Evolutionary conservation across 1,140 invertebrate species (phyloP).

Genomic region (Halictus rubicundus): DNA sequence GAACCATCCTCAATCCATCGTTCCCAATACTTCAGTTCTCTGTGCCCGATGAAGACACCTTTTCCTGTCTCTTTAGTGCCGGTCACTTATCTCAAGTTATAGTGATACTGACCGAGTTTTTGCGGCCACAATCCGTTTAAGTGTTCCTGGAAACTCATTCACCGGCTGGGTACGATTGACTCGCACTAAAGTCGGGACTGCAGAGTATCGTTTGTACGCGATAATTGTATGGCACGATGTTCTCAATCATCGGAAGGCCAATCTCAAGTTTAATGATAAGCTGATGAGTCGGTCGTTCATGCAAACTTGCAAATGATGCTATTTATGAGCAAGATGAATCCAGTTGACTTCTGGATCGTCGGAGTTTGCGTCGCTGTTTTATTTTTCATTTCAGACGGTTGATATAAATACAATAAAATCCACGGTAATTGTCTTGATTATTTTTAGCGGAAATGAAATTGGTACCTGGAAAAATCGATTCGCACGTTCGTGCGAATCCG

Average conservation of each 20-base stretch:
- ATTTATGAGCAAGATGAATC: too few relatives aligned
- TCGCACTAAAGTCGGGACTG: background rate
- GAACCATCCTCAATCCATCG: background rate
- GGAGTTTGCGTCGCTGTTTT: too few relatives aligned
- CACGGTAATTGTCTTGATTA: too few relatives aligned
- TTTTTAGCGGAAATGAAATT: too few relatives aligned
- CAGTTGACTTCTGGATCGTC: too few relatives aligned
- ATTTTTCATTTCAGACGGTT: too few relatives aligned
- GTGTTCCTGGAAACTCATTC: background rate
- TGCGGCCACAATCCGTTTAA: background rate
- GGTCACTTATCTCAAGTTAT: slow-evolving; percentile 3
- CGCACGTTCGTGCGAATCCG: too few relatives aligned
- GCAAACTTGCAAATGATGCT: too few relatives aligned
- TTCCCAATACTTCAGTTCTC: background rate
- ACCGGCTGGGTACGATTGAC: background rate
- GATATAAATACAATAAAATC: too few relatives aligned
- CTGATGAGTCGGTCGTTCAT: too few relatives aligned
- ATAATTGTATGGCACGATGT: background rate
- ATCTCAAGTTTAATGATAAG: too few relatives aligned
- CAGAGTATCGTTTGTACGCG: background rate
- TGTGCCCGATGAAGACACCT: background rate
- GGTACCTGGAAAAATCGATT: too few relatives aligned
- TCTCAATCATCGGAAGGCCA: background rate
- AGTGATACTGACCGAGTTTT: slow-evolving; percentile 1
- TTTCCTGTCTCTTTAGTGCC: background rate